phyloP scores from a whole-genome alignment of 2,113 vertebrate genomes.

The Vulpes vulpes region DNA sequence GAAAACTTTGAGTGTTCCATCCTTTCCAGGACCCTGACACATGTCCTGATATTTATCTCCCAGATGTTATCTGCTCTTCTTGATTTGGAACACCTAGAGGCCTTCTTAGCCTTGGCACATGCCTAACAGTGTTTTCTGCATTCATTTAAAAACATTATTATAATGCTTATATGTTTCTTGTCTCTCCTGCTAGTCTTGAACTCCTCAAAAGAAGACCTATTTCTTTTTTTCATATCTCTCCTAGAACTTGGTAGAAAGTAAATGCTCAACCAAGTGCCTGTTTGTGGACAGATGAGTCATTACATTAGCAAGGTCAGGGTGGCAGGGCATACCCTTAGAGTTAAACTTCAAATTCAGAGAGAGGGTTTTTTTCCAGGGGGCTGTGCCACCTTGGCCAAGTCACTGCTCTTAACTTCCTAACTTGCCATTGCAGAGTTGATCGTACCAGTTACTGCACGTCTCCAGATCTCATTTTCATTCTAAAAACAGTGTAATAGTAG shows the following conservation, averaged over 20 bases:
- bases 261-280: background rate
- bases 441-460: background rate
- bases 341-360: background rate
- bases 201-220: background rate
- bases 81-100: background rate
- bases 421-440: background rate
- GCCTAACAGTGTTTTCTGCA: background rate
- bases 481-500: background rate
- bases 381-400: background rate
- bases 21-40: background rate
- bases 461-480: slow-evolving; percentile 3
- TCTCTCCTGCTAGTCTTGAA: background rate
- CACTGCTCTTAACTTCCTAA: slow-evolving; percentile 25
- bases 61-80: background rate
- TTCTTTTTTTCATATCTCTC: background rate
- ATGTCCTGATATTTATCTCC: background rate
- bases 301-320: background rate
- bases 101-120: background rate
- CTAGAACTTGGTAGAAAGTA: background rate
- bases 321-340: background rate
- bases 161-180: background rate
- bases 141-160: background rate
- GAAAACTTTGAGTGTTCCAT: background rate
- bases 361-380: background rate
- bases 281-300: background rate